These are phyloP conservation scores for Mamestra brassicae DNA, from an alignment of 2,888 invertebrate genomes.

Conservation along the genomic window DNA sequence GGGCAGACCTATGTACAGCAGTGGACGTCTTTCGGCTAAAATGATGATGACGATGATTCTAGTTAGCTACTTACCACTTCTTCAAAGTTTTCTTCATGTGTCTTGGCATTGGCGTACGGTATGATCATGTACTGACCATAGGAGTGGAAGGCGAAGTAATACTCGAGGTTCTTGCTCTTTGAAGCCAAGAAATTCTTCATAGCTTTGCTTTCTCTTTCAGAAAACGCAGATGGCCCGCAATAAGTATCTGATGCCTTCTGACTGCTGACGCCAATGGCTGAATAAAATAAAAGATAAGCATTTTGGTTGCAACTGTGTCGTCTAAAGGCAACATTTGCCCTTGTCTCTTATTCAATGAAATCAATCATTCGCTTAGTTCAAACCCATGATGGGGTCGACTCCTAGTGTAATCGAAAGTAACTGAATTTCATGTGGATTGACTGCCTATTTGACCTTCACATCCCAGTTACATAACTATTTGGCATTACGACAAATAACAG, in stretches of 20 bases:
- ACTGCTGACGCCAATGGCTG: conserved; percentile 74
- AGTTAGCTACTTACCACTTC: conserved; percentile 75
- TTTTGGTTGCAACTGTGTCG: not conserved
- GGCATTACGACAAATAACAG: too few species aligned
- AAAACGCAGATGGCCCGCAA: conserved; percentile 87
- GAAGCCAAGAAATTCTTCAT: conserved; percentile 80
- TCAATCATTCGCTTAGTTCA: not conserved
- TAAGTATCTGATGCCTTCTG: conserved; percentile 69
- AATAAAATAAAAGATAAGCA: not conserved
- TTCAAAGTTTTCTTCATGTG: conserved; percentile 81
- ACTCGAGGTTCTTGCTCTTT: conserved; percentile 78
- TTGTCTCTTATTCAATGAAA: not conserved
- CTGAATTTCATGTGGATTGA: not conserved
- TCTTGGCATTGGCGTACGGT: conserved; percentile 87
- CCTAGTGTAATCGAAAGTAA: not conserved
- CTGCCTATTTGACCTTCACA: too few species aligned
- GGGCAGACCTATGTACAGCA: too few species aligned
- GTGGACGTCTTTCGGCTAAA: too few species aligned
- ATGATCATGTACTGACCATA: conserved; percentile 92
- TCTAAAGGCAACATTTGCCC: not conserved
- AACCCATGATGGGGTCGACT: not conserved
- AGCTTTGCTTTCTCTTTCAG: conserved; percentile 87
- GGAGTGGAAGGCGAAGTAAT: conserved; percentile 92
- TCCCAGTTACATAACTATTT: too few species aligned
- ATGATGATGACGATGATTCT: too few species aligned